Conservation (phyloP, 2,888 invertebrate genomes). For the Synergus gifuensis region DNA sequence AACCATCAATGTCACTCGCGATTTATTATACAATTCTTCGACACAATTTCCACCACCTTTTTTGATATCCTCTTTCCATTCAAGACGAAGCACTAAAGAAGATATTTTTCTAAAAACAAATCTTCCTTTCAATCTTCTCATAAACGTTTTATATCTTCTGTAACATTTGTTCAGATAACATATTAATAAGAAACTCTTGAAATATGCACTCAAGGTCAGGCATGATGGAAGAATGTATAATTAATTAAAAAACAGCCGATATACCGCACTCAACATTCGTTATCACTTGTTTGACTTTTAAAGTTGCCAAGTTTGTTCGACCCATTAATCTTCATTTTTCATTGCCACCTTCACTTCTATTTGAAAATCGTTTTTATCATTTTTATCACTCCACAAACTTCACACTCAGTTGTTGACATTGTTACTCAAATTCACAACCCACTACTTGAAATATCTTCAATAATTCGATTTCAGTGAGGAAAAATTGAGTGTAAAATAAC, state of each 20-base stretch:
- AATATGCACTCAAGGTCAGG: not conserved
- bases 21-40: conserved; percentile 55
- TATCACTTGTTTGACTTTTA: conserved; percentile 10
- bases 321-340: not conserved
- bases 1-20: conserved; percentile 44
- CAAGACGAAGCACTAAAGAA: not conserved
- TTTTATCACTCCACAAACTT: conserved; percentile 13
- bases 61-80: conserved; percentile 13
- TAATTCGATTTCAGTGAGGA: not conserved
- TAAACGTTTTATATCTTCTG: not conserved
- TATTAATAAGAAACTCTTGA: not conserved
- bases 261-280: not conserved
- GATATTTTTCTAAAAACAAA: not conserved
- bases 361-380: conserved; percentile 5
- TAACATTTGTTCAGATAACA: not conserved
- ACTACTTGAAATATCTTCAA: not conserved
- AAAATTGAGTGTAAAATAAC: not conserved
- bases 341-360: not conserved
- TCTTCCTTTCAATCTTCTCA: not conserved
- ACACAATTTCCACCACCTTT: conserved; percentile 47
- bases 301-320: conserved; percentile 1
- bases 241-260: not conserved
- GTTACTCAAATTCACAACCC: not conserved
- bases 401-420: not conserved
- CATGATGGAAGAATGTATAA: not conserved